Evolutionary conservation across 2,113 vertebrate species (phyloP), one percentile per base, ranked within the genome.

Genomic region (Pongo pygmaeus): DNA sequence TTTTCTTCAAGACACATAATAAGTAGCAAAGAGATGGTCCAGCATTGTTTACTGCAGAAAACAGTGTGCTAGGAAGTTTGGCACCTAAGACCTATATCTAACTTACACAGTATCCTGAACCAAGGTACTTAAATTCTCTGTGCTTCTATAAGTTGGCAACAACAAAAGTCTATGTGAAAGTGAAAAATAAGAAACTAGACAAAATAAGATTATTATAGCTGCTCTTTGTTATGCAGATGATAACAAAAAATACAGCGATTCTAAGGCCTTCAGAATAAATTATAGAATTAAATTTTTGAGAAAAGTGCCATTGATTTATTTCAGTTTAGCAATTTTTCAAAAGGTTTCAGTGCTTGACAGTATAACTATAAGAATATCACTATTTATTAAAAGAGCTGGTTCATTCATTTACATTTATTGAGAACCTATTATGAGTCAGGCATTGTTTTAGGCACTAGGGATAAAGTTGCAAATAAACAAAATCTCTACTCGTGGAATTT

Each of bases 271-370:
- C 23, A 46, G n/a, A 70, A 46, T 75, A 69, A 59, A 38, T 79
- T 43, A 35, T 1, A 79, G 18, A 83, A 86, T 81, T 77, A 77
- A 89, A 79, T 93, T 17, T 18, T 93, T 67, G 57, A 84, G 48
- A 50, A 79, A 75, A 79, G 84, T 11, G 4, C 43, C 59, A 85
- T 8, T 85, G 46, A 84, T 84, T 95, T 32, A 93, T 92, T 88
- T 43, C 59, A 52, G 23, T 69, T 79, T 91, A 83, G 46, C 55
- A 48, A 22, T 77, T 84, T 94, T 93, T 83, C 20, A 64, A 40
- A 83, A 92, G 50, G 4, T 79, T 59, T 55, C 77, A 78, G 8
- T 72, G 20, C 32, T 52, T 81, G 70, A 46, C 6, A 22, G 6
- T 35, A 12, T 84, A 59, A 46, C 13, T 77, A 9, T 64, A 69